Conservation (phyloP, 1,140 invertebrate species). For the Panagrolaimus sp. region DNA sequence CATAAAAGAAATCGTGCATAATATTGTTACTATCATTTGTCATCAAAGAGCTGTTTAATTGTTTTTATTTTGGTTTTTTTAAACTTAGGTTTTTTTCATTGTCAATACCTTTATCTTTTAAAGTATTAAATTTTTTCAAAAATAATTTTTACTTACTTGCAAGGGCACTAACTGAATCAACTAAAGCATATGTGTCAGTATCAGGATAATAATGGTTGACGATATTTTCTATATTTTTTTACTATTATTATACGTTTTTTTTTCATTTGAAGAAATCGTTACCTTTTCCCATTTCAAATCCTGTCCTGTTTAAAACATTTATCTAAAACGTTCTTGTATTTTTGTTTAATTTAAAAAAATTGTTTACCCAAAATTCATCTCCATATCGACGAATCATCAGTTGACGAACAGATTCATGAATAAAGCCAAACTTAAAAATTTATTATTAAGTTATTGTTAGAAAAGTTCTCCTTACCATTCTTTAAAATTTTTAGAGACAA, state of each 20-base stretch:
- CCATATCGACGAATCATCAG: constrained; percentile 38
- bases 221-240: no score
- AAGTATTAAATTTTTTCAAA: no score
- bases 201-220: constrained; percentile 44
- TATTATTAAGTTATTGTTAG: background rate
- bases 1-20: no score
- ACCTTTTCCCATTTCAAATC: constrained; percentile 43
- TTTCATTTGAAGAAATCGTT: no score
- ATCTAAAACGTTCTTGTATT: no score
- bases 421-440: constrained; percentile 37
- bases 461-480: background rate
- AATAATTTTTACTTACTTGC: constrained; percentile 25
- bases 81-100: no score
- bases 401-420: constrained; percentile 35
- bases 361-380: constrained; percentile 35
- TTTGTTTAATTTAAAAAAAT: background rate
- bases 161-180: constrained; percentile 35
- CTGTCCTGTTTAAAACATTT: constrained; percentile 16
- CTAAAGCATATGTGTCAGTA: constrained; percentile 37
- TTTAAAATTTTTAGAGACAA: no score
- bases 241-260: no score
- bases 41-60: background rate
- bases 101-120: no score
- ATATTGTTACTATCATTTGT: no score
- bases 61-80: no score